A percentile compares a stretch with the other conserved stretches of the same genome.
phyloP scores from a whole-genome alignment of 2,113 vertebrate genomes.

The Eurypyga helias region DNA sequence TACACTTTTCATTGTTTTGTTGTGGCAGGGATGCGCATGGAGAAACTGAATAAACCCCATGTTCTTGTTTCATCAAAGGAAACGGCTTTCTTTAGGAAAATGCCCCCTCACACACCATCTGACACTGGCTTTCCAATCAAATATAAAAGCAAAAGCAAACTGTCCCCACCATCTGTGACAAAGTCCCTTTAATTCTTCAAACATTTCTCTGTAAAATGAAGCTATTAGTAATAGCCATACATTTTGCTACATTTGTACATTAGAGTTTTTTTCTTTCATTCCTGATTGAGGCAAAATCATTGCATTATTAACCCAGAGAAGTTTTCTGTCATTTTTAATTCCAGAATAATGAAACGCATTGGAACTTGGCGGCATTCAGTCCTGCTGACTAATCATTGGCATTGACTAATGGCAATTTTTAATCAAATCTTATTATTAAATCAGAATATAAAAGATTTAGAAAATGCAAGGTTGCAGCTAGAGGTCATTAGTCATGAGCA shows the following conservation, averaged over 20 bases:
- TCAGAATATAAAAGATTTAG: slow-evolving; percentile 58
- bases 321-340: slow-evolving; percentile 64
- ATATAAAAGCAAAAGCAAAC: slow-evolving; percentile 29
- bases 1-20: slow-evolving; percentile 42
- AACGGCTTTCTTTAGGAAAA: slow-evolving; percentile 12
- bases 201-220: background rate
- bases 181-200: slow-evolving; percentile 42
- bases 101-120: slow-evolving; percentile 26
- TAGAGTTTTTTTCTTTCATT: slow-evolving; percentile 44
- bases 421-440: slow-evolving; percentile 73
- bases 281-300: slow-evolving; percentile 35
- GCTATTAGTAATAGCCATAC: background rate
- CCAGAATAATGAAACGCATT: slow-evolving; percentile 57
- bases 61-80: background rate
- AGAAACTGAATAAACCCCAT: background rate
- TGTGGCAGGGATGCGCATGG: slow-evolving; percentile 24
- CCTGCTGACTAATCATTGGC: slow-evolving; percentile 65
- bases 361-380: slow-evolving; percentile 41
- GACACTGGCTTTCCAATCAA: slow-evolving; percentile 35
- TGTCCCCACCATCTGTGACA: slow-evolving; percentile 33
- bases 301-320: slow-evolving; percentile 56
- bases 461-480: slow-evolving; percentile 64
- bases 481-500: slow-evolving; percentile 67
- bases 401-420: slow-evolving; percentile 65
- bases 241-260: slow-evolving; percentile 36